These are phyloP conservation scores for Anolis sagrei DNA, from an alignment of 2,113 vertebrate species.

Conservation along the genomic window DNA sequence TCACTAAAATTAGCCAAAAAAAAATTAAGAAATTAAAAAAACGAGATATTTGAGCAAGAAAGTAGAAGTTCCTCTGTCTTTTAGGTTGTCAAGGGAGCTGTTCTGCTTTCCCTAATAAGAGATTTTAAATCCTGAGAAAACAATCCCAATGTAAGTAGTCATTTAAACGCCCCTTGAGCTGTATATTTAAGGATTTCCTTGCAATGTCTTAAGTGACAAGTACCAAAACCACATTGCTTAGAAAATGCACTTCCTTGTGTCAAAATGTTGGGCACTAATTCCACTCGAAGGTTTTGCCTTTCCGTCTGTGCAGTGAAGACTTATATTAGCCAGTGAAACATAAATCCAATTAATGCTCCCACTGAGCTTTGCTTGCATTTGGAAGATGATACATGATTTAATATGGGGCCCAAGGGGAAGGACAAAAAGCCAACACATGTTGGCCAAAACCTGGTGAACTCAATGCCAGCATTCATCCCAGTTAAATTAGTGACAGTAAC, in stretches of 20 bases:
- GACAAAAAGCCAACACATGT: background rate
- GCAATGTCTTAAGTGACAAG: conserved; percentile 47
- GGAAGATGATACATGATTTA: conserved; percentile 20
- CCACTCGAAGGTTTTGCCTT: conserved; percentile 23
- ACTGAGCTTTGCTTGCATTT: conserved; percentile 13
- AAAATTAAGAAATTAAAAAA: conserved; percentile 27
- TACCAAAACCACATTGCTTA: conserved; percentile 13
- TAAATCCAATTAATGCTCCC: background rate
- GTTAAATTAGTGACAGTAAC: background rate
- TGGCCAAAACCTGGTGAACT: conserved; percentile 7
- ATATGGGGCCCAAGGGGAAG: background rate
- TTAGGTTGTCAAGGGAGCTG: conserved; percentile 22
- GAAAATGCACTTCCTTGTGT: conserved; percentile 46
- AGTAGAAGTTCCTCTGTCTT: background rate
- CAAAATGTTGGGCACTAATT: conserved; percentile 40
- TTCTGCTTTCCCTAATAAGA: conserved; percentile 40
- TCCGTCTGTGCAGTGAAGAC: conserved; percentile 15
- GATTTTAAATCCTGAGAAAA: conserved; percentile 43
- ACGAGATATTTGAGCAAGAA: conserved; percentile 14
- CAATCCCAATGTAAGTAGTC: conserved; percentile 60
- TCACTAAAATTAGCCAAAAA: too few relatives aligned
- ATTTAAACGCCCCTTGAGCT: conserved; percentile 31
- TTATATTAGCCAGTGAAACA: conserved; percentile 9
- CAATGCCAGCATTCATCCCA: background rate
- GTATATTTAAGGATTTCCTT: conserved; percentile 53